These are phyloP conservation scores for Emys orbicularis DNA, from an alignment of 2,797 vertebrate genomes.

Conservation along the genomic window DNA sequence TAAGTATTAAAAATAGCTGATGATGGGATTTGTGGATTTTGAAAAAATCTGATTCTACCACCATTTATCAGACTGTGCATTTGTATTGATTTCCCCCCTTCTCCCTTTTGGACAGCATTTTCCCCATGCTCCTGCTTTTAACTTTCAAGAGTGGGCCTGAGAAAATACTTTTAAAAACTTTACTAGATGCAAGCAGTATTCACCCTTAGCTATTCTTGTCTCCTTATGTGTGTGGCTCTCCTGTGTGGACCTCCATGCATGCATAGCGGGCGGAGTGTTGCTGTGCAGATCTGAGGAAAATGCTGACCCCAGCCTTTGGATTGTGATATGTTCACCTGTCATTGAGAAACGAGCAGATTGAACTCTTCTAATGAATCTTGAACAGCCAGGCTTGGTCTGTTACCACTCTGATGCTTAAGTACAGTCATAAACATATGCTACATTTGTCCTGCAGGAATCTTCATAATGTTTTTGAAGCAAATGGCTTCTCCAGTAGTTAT, in stretches of 20 bases:
- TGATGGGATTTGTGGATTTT: neutral
- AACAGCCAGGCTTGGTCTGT: neutral
- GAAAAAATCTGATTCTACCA: neutral
- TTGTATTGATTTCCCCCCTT: constrained; percentile 8
- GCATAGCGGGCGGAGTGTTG: neutral
- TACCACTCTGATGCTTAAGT: neutral
- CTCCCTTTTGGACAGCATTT: neutral
- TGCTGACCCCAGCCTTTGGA: neutral
- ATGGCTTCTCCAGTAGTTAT: neutral
- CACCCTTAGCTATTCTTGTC: neutral
- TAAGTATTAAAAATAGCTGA: neutral
- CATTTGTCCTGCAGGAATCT: neutral
- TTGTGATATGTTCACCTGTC: neutral
- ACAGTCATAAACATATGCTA: neutral
- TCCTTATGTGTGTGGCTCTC: neutral
- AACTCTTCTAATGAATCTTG: neutral
- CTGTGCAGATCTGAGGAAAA: neutral
- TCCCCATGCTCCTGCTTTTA: neutral
- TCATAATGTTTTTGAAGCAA: neutral
- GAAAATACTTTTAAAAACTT: neutral
- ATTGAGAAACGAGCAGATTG: neutral
- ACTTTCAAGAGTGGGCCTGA: neutral
- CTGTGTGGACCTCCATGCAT: neutral
- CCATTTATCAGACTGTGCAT: neutral
- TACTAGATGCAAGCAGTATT: neutral